Percentiles rank a stretch among this genome's conserved stretches.
These are phyloP conservation scores for Silurus meridionalis DNA, from an alignment of 2,113 vertebrate species.

Conservation along the genomic window DNA sequence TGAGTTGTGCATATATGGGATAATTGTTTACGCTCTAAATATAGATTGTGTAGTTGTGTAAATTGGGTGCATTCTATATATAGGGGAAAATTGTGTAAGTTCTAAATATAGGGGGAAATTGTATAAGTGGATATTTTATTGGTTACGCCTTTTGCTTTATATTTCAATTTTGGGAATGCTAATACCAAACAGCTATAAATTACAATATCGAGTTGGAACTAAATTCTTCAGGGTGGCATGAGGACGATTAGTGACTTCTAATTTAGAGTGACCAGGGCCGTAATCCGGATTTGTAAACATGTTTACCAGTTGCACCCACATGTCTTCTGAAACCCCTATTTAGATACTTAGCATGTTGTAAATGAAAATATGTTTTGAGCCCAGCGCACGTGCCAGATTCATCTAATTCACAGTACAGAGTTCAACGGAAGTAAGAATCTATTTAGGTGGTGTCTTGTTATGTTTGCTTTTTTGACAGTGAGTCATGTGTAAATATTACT, in stretches of 20 bases:
- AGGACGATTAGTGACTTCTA: not conserved
- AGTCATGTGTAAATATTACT: slow-evolving; percentile 1
- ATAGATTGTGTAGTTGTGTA: too few species aligned
- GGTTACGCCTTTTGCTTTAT: not conserved
- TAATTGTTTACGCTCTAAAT: not conserved
- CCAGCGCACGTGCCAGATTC: not conserved
- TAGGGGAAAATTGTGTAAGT: not conserved
- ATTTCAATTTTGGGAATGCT: not conserved
- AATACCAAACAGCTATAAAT: not conserved
- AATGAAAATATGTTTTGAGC: slow-evolving; percentile 10
- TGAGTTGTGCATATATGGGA: not conserved
- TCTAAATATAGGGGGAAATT: not conserved
- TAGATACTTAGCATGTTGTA: not conserved
- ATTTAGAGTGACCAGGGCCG: not conserved
- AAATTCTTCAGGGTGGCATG: not conserved
- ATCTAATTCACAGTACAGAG: not conserved
- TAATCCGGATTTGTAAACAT: slow-evolving; percentile 20
- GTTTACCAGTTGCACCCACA: not conserved
- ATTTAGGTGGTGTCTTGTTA: not conserved
- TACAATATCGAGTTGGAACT: not conserved
- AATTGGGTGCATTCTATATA: too few species aligned
- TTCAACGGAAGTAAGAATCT: not conserved
- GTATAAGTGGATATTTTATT: not conserved
- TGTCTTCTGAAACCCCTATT: not conserved
- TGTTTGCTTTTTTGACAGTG: not conserved